Percentiles rank a stretch among this genome's conserved stretches.
Conservation (phyloP, 2,113 vertebrate genomes). For the Atrichornis clamosus region DNA sequence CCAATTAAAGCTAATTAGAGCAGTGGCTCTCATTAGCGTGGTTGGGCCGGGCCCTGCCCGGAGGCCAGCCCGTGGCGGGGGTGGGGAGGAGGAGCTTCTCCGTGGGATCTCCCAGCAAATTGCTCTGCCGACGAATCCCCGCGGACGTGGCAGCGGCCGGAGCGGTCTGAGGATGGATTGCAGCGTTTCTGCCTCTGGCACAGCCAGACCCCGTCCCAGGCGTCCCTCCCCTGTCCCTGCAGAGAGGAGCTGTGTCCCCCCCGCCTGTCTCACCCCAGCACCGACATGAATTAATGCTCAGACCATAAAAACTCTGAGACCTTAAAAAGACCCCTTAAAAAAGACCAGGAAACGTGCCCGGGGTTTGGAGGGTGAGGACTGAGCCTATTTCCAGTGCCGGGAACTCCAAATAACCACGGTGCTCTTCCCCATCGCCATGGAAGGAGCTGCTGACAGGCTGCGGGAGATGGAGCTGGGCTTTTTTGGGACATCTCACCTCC, state of each 20-base stretch:
- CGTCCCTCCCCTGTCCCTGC: not conserved
- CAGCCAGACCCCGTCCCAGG: not conserved
- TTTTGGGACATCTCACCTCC: not conserved
- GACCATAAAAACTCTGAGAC: rapidly evolving
- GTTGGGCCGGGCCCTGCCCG: not conserved
- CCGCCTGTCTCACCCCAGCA: not conserved
- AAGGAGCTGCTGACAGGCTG: not conserved
- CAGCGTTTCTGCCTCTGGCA: not conserved
- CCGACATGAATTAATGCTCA: not conserved
- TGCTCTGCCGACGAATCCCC: rapidly evolving
- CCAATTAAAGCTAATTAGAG: not conserved
- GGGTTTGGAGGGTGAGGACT: not conserved
- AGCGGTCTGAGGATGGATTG: rapidly evolving
- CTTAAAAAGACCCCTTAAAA: not conserved
- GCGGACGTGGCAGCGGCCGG: rapidly evolving
- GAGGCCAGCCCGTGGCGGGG: rapidly evolving
- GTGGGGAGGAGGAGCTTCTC: not conserved
- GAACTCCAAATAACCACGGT: not conserved
- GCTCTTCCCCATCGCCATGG: rapidly evolving
- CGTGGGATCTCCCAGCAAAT: not conserved
- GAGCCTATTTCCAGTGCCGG: not conserved
- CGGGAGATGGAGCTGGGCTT: not conserved
- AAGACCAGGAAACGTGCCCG: rapidly evolving
- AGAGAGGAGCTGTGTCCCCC: not conserved
- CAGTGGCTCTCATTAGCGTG: not conserved